Percentiles rank a stretch among this genome's conserved stretches.
Evolutionary conservation across 2,888 invertebrate species (phyloP).

Genomic region (Eurytoma californica): DNA sequence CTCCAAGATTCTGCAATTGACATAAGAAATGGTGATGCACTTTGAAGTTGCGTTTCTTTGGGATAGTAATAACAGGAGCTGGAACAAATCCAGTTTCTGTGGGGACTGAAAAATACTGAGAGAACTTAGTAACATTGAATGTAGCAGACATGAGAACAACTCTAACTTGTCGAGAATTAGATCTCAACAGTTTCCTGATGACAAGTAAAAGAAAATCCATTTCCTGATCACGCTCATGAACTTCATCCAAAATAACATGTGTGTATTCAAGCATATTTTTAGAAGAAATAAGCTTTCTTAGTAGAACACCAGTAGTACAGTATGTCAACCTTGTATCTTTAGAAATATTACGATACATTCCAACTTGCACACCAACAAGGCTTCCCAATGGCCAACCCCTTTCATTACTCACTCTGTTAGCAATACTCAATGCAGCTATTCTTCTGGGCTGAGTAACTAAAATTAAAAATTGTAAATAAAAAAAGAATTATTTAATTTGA

Average conservation of each 20-base stretch:
- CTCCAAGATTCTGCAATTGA: slow-evolving; percentile 65
- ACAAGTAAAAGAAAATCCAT: slow-evolving; percentile 93
- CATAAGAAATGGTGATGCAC: slow-evolving; percentile 82
- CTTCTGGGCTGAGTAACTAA: slow-evolving; percentile 93
- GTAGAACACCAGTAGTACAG: slow-evolving; percentile 91
- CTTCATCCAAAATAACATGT: slow-evolving; percentile 94
- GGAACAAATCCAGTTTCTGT: slow-evolving; percentile 69
- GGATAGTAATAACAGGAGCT: slow-evolving; percentile 79
- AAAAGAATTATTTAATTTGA: slow-evolving; percentile 10
- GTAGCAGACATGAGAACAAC: slow-evolving; percentile 96
- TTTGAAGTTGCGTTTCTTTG: slow-evolving; percentile 76
- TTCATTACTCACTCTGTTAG: slow-evolving; percentile 89
- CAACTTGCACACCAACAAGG: slow-evolving; percentile 93
- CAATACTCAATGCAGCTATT: slow-evolving; percentile 94
- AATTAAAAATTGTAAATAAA: background rate
- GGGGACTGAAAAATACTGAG: slow-evolving; percentile 81
- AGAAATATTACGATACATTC: slow-evolving; percentile 79
- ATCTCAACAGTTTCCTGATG: slow-evolving; percentile 85
- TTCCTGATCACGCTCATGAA: slow-evolving; percentile 94
- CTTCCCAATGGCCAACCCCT: slow-evolving; percentile 88
- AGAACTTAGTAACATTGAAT: slow-evolving; percentile 84
- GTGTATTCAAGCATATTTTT: slow-evolving; percentile 88
- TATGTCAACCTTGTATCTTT: slow-evolving; percentile 87
- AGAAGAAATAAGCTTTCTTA: slow-evolving; percentile 84
- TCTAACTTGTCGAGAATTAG: slow-evolving; percentile 81